phyloP scores from a whole-genome alignment of 2,113 vertebrate genomes.

The Mesocricetus auratus region DNA sequence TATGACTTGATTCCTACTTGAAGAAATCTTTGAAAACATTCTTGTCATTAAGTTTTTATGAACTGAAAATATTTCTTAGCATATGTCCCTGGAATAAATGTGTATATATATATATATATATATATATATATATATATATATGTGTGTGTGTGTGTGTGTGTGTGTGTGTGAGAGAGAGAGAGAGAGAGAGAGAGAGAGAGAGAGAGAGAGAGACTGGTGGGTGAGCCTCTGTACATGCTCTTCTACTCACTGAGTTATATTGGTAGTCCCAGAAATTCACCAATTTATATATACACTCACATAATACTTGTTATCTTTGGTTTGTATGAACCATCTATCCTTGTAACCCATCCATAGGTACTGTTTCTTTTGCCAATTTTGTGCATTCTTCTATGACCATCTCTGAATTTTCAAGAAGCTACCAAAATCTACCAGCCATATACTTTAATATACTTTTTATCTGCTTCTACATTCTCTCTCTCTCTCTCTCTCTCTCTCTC shows the following conservation, averaged over 20 bases:
- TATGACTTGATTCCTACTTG: background rate
- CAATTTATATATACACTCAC: background rate
- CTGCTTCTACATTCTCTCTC: background rate
- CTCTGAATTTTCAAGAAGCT: background rate
- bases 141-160: background rate
- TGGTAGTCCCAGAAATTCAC: background rate
- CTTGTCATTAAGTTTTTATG: background rate
- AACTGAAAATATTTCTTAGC: background rate
- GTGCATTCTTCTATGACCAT: background rate
- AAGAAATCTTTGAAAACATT: background rate
- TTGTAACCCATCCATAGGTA: no score
- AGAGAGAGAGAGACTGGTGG: no score
- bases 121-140: background rate
- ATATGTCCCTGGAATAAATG: background rate
- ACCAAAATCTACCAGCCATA: background rate
- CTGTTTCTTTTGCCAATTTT: background rate
- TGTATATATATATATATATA: background rate
- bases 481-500: background rate
- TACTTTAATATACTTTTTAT: background rate
- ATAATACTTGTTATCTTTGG: background rate
- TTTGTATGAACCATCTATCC: background rate
- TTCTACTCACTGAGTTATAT: background rate
- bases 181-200: no score
- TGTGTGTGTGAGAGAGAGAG: background rate
- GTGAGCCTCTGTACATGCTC: background rate